Evolutionary conservation across 2,113 vertebrate species (phyloP).

Genomic region (Tympanuchus pallidicinctus): DNA sequence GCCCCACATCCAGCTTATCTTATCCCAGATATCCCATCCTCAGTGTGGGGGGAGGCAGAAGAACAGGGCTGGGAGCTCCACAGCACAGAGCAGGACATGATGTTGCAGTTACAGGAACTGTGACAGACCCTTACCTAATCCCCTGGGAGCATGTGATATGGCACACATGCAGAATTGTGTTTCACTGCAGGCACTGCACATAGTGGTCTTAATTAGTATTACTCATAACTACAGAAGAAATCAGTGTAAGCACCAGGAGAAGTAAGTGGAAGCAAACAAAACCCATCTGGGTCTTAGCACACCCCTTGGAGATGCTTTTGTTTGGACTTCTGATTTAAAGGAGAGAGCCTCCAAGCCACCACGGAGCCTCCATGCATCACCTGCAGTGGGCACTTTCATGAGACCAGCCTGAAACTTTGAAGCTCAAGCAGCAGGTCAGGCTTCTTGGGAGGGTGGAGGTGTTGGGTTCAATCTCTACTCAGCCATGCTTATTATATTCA

Average conservation of each 20-base stretch:
- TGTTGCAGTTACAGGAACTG: fast-evolving
- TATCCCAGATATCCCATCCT: background rate
- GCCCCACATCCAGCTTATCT: background rate
- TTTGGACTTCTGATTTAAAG: background rate
- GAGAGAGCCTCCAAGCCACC: fast-evolving
- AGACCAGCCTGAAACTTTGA: background rate
- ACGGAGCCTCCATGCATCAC: background rate
- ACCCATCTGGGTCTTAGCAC: background rate
- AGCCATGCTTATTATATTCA: fast-evolving
- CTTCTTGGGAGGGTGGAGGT: background rate
- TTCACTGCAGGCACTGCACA: background rate
- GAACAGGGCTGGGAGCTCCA: background rate
- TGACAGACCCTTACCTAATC: background rate
- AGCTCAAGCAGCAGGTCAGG: background rate
- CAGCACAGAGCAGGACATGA: fast-evolving
- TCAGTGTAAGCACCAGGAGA: background rate
- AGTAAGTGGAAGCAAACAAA: constrained; percentile 7
- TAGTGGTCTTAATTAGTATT: constrained; percentile 8
- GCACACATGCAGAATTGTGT: fast-evolving
- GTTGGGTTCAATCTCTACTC: background rate
- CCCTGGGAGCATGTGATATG: background rate
- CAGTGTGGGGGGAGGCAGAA: fast-evolving
- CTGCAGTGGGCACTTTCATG: background rate
- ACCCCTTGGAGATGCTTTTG: background rate
- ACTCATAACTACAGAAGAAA: constrained; percentile 29